phyloP scores from a whole-genome alignment of 2,888 invertebrate genomes.

The Frankliniella fusca region DNA sequence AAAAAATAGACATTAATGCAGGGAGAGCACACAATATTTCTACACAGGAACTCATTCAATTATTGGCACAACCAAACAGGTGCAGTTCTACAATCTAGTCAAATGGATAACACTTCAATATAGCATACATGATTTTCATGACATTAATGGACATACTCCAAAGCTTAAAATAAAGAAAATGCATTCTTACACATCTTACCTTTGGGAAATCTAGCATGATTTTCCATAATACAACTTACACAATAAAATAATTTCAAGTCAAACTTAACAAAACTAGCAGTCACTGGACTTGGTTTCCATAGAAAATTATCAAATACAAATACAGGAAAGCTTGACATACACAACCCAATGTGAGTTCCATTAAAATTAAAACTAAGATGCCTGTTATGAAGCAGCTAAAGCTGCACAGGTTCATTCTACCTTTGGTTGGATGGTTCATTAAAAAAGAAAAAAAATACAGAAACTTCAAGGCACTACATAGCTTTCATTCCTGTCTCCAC shows the following conservation, averaged over 20 bases:
- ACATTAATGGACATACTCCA: not conserved
- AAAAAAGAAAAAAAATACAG: no score
- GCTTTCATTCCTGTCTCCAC: not conserved
- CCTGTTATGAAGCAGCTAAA: not conserved
- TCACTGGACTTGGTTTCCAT: not conserved
- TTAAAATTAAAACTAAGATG: not conserved
- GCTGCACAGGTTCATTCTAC: not conserved
- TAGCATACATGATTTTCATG: not conserved
- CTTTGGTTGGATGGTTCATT: not conserved
- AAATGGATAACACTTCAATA: not conserved
- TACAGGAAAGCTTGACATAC: not conserved
- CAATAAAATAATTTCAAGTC: not conserved
- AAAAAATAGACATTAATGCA: no score
- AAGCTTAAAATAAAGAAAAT: not conserved
- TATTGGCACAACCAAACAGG: no score
- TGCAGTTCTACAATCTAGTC: no score
- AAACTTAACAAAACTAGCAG: conserved; percentile 11
- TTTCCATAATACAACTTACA: not conserved
- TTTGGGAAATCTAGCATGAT: conserved; percentile 22
- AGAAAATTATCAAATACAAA: not conserved
- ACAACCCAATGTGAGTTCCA: not conserved
- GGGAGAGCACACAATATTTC: no score
- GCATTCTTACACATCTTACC: not conserved
- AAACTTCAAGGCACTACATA: not conserved
- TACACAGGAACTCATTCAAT: no score